Evolutionary conservation across 2,797 vertebrate species (phyloP).

Genomic region (Propithecus deckenii): DNA sequence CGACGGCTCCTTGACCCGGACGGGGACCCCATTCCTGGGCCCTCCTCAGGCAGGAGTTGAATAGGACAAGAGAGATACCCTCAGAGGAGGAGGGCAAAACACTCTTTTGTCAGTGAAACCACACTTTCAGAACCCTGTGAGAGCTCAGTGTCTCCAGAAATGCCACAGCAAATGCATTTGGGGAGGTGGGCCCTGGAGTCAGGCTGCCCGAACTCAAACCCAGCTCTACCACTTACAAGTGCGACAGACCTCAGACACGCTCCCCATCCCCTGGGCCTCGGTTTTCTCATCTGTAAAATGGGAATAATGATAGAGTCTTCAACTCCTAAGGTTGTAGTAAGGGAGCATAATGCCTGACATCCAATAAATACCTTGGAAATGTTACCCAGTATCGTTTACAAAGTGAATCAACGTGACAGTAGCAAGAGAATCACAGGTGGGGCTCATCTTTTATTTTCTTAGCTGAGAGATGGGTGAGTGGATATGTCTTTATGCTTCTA

Average conservation of each 20-base stretch:
- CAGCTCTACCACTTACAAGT: background rate
- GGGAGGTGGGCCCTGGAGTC: background rate
- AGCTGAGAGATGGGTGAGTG: background rate
- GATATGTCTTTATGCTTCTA: background rate
- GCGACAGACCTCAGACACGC: accelerated
- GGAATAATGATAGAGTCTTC: background rate
- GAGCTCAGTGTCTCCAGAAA: background rate
- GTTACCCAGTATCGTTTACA: background rate
- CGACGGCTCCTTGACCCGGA: accelerated
- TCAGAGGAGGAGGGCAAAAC: background rate
- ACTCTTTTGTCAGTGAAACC: background rate
- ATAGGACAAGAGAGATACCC: background rate
- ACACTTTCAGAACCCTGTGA: background rate
- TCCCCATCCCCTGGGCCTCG: accelerated
- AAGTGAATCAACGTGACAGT: background rate
- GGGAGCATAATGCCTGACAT: background rate
- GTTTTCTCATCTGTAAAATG: background rate
- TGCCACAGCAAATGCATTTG: too few relatives aligned
- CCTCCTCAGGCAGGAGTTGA: background rate
- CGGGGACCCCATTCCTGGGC: background rate
- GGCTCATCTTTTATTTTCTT: background rate
- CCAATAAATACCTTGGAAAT: background rate
- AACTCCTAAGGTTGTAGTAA: background rate
- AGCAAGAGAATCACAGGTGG: background rate
- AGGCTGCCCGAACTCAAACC: background rate